Percentiles rank a stretch among this genome's conserved stretches.
Evolutionary conservation across 2,113 vertebrate species (phyloP).

Genomic region (Aplodontia rufa): DNA sequence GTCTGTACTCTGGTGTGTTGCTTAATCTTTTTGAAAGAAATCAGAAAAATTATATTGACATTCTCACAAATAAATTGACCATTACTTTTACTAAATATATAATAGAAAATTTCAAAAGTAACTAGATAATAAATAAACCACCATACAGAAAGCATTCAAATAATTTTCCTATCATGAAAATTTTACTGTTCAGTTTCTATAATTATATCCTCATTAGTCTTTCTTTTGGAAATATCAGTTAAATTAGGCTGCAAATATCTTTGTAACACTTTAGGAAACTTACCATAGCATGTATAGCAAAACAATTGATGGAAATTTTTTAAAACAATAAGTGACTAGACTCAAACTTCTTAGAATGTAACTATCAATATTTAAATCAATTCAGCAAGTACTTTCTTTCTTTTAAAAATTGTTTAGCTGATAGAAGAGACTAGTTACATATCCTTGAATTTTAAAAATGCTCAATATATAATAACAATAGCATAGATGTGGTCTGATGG

Average conservation of each 20-base stretch:
- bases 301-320: not conserved
- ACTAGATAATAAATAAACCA: not conserved
- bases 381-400: not conserved
- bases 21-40: conserved; percentile 1
- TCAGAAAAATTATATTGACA: not conserved
- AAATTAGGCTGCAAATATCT: not conserved
- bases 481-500: not conserved
- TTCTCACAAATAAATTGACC: not conserved
- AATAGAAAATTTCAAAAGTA: not conserved
- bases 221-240: not conserved
- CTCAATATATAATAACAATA: not conserved
- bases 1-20: not conserved
- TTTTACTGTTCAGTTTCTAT: not conserved
- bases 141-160: not conserved
- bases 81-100: not conserved
- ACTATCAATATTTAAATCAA: conserved; percentile 22
- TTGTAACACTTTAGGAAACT: not conserved
- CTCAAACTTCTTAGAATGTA: not conserved
- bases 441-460: not conserved
- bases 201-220: not conserved
- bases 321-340: not conserved
- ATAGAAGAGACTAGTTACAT: not conserved
- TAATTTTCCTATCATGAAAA: conserved; percentile 6
- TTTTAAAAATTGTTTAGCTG: not conserved
- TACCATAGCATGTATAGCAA: not conserved